Evolutionary conservation across 1,140 invertebrate species (phyloP).

Genomic region (Diabrotica virgifera): DNA sequence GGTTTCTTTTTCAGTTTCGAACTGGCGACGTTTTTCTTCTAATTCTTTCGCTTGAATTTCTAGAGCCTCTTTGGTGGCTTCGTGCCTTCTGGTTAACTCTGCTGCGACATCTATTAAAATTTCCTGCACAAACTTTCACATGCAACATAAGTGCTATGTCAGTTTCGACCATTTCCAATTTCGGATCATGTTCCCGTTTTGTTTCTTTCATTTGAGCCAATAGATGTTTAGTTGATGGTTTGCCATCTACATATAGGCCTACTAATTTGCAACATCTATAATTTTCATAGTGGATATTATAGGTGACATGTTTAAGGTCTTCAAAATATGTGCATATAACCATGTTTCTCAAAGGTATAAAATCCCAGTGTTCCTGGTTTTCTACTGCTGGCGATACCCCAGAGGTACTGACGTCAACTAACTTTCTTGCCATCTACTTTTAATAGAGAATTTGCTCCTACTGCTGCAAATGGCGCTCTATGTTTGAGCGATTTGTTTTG

Average conservation of each 20-base stretch:
- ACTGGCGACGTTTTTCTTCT: conserved; percentile 82
- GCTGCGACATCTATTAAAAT: conserved; percentile 90
- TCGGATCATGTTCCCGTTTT: conserved; percentile 90
- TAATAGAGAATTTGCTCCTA: conserved; percentile 95
- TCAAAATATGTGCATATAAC: conserved; percentile 90
- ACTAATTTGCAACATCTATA: conserved; percentile 89
- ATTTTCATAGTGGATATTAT: conserved; percentile 95
- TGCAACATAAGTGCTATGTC: conserved; percentile 90
- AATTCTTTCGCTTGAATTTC: conserved; percentile 87
- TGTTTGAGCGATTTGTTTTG: conserved; percentile 71
- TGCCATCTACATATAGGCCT: conserved; percentile 80
- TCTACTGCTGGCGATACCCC: conserved; percentile 99
- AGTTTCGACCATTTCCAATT: conserved; percentile 95
- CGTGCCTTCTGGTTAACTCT: conserved; percentile 68
- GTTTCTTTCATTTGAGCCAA: conserved; percentile 97
- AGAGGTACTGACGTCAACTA: conserved; percentile 92
- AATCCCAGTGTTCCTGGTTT: conserved; percentile 98
- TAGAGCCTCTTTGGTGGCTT: conserved; percentile 61
- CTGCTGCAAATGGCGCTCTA: conserved; percentile 95
- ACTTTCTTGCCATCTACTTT: conserved; percentile 85
- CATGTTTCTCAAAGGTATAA: conserved; percentile 96
- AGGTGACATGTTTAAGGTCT: conserved; percentile 92
- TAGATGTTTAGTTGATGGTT: conserved; percentile 92
- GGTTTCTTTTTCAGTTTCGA: conserved; percentile 79
- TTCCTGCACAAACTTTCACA: conserved; percentile 88